These are phyloP conservation scores for Hydrophis major DNA, from an alignment of 2,797 vertebrate species.

Conservation along the genomic window DNA sequence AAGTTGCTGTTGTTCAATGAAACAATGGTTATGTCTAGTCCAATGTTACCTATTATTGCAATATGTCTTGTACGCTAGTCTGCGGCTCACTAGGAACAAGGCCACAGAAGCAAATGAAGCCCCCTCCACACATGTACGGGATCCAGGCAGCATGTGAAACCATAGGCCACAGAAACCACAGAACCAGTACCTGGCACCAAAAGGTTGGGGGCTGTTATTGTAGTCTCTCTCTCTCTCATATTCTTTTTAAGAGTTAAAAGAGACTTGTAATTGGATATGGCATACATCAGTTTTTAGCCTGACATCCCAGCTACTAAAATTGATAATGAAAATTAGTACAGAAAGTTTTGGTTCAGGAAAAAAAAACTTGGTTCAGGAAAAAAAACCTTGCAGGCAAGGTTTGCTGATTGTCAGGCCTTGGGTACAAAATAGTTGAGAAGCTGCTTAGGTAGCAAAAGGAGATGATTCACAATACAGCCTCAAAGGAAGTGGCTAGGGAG, in stretches of 20 bases:
- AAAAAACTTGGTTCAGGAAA: background rate
- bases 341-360: background rate
- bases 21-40: background rate
- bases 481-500: background rate
- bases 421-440: background rate
- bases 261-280: background rate
- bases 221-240: background rate
- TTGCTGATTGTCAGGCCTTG: background rate
- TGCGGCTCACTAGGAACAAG: background rate
- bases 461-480: background rate
- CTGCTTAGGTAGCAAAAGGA: background rate
- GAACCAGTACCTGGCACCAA: background rate
- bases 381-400: background rate
- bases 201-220: background rate
- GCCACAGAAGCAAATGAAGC: background rate
- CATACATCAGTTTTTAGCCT: background rate
- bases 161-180: background rate
- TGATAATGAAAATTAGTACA: background rate
- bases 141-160: background rate
- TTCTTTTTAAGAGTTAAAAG: background rate
- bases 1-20: background rate
- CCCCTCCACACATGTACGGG: fast-evolving
- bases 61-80: background rate
- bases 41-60: background rate
- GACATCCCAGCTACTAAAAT: background rate